These are phyloP conservation scores for Microctenopoma stevenorrisi DNA, from an alignment of 2,797 vertebrate genomes.

Conservation along the genomic window DNA sequence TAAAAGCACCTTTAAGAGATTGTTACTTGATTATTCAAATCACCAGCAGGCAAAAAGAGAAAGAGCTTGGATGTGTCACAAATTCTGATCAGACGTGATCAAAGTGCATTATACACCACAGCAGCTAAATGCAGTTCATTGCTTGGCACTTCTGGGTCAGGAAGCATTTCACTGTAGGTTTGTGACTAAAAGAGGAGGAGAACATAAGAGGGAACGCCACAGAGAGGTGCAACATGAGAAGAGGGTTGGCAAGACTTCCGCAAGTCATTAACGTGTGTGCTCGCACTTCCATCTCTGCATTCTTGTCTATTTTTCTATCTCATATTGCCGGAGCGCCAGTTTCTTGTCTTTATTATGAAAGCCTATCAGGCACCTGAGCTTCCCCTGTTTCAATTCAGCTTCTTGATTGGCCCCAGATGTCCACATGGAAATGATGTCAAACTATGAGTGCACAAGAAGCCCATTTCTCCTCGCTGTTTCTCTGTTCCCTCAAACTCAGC, in stretches of 20 bases:
- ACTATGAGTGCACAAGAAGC: conserved; percentile 48
- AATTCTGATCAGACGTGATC: conserved; percentile 69
- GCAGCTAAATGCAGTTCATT: conserved; percentile 57
- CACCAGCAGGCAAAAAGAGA: conserved; percentile 58
- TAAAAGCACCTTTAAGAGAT: conserved; percentile 66
- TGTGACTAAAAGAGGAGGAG: conserved; percentile 14
- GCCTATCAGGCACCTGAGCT: conserved; percentile 73
- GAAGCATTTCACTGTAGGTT: conserved; percentile 50
- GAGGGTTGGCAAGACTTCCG: conserved; percentile 44
- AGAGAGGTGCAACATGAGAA: conserved; percentile 18
- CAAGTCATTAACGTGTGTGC: conserved; percentile 47
- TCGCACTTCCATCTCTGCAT: conserved; percentile 39
- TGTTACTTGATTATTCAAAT: conserved; percentile 70
- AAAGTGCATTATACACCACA: conserved; percentile 70
- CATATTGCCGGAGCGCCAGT: conserved; percentile 24
- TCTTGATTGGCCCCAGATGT: conserved; percentile 72
- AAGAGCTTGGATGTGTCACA: conserved; percentile 57
- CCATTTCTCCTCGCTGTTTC: conserved; percentile 65
- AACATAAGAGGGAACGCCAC: conserved; percentile 6
- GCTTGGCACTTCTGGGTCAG: conserved; percentile 68
- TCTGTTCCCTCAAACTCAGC: conserved; percentile 44
- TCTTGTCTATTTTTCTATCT: conserved; percentile 44
- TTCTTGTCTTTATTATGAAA: conserved; percentile 62
- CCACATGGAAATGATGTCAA: conserved; percentile 68
- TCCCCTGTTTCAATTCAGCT: conserved; percentile 45